Conservation (phyloP, 2,888 invertebrate genomes). For the Allygus modestus region DNA sequence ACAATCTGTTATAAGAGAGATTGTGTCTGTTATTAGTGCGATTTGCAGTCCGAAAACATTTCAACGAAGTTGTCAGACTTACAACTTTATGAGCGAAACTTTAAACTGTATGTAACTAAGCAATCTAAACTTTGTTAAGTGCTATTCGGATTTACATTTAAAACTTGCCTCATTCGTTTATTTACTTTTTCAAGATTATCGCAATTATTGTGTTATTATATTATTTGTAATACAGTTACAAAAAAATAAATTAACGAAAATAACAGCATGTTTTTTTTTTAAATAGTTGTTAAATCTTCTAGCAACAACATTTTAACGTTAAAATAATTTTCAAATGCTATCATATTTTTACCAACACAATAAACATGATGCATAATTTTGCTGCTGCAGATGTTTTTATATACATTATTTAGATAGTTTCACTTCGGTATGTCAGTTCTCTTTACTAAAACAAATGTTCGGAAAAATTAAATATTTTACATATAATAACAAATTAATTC, state of each 20-base stretch:
- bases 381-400: too few relatives aligned
- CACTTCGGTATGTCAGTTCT: too few relatives aligned
- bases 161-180: neutral
- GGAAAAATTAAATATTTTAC: too few relatives aligned
- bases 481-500: too few relatives aligned
- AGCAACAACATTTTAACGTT: too few relatives aligned
- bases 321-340: too few relatives aligned
- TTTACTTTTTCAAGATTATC: neutral
- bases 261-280: too few relatives aligned
- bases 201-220: neutral
- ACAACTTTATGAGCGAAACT: constrained; percentile 32
- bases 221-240: neutral
- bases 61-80: neutral
- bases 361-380: too few relatives aligned
- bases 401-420: too few relatives aligned
- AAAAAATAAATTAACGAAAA: neutral
- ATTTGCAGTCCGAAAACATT: constrained; percentile 39
- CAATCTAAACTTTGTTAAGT: constrained; percentile 38
- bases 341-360: too few relatives aligned
- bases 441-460: too few relatives aligned
- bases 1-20: neutral
- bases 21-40: neutral
- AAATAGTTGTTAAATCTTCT: too few relatives aligned
- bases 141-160: constrained; percentile 7
- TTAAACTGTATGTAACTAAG: constrained; percentile 31